Percentiles rank a stretch among this genome's conserved stretches.
These are phyloP conservation scores for Cichladusa arquata DNA, from an alignment of 2,113 vertebrate genomes.

Conservation along the genomic window DNA sequence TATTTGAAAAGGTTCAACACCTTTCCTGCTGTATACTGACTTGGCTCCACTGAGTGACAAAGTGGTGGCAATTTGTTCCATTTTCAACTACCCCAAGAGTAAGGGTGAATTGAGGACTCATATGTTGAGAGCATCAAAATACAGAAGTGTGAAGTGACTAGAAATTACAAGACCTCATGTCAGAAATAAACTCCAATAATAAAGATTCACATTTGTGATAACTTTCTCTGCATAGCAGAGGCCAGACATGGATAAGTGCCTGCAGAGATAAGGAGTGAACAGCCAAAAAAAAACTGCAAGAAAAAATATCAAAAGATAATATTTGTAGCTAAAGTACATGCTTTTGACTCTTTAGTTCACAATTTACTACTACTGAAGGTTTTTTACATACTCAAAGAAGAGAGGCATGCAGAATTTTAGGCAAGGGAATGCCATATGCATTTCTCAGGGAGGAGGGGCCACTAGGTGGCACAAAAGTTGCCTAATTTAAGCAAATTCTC, in stretches of 20 bases:
- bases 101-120: not conserved
- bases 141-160: not conserved
- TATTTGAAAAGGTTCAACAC: not conserved
- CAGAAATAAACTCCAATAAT: not conserved
- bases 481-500: not conserved
- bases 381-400: not conserved
- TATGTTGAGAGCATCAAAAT: not conserved
- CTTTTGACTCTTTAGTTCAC: not conserved
- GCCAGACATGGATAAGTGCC: not conserved
- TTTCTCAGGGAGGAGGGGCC: constrained; percentile 5
- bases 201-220: not conserved
- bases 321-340: not conserved
- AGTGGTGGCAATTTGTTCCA: not conserved
- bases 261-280: not conserved
- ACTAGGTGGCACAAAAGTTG: constrained; percentile 65
- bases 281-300: not conserved
- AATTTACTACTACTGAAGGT: not conserved
- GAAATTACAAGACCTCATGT: not conserved
- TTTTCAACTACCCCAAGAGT: not conserved
- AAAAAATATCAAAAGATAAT: not conserved
- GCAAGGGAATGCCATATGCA: not conserved
- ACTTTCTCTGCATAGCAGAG: not conserved
- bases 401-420: not conserved
- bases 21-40: not conserved
- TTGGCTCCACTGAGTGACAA: not conserved